Conservation (phyloP, 2,797 vertebrate genomes). For the Fistularia tabacaria region DNA sequence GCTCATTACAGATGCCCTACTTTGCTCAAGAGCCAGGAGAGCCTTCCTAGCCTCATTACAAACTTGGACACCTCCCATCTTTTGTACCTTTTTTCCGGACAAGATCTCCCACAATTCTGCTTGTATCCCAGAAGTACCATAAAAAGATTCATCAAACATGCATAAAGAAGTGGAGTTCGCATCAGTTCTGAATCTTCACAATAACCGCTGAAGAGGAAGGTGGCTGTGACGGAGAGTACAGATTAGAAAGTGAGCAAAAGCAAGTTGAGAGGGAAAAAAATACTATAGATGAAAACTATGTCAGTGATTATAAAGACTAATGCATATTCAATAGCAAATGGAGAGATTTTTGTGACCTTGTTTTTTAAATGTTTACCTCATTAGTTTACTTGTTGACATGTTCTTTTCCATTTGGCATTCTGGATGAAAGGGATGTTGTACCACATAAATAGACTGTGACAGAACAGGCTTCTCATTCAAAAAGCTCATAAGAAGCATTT, state of each 20-base stretch:
- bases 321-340: conserved; percentile 62
- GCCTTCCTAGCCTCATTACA: conserved; percentile 68
- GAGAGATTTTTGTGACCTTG: conserved; percentile 52
- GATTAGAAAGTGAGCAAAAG: conserved; percentile 33
- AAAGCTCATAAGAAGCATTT: conserved; percentile 42
- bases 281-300: conserved; percentile 41
- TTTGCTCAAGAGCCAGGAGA: conserved; percentile 66
- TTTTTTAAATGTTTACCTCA: conserved; percentile 67
- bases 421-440: conserved; percentile 53
- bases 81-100: conserved; percentile 65
- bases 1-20: conserved; percentile 73
- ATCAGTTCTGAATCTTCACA: conserved; percentile 57
- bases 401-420: conserved; percentile 56
- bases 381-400: conserved; percentile 57
- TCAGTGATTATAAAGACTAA: conserved; percentile 42
- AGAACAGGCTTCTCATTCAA: conserved; percentile 26
- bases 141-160: conserved; percentile 71
- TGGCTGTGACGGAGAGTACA: conserved; percentile 33
- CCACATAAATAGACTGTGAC: conserved; percentile 40
- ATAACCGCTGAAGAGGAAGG: conserved; percentile 29
- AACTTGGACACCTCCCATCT: conserved; percentile 65
- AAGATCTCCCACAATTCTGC: conserved; percentile 57
- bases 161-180: conserved; percentile 58
- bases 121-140: conserved; percentile 51
- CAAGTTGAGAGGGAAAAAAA: conserved; percentile 15